A percentile compares a stretch with the other conserved stretches of the same genome.
These are phyloP conservation scores for Elymnias hypermnestra DNA, from an alignment of 1,140 invertebrate species.

Conservation along the genomic window DNA sequence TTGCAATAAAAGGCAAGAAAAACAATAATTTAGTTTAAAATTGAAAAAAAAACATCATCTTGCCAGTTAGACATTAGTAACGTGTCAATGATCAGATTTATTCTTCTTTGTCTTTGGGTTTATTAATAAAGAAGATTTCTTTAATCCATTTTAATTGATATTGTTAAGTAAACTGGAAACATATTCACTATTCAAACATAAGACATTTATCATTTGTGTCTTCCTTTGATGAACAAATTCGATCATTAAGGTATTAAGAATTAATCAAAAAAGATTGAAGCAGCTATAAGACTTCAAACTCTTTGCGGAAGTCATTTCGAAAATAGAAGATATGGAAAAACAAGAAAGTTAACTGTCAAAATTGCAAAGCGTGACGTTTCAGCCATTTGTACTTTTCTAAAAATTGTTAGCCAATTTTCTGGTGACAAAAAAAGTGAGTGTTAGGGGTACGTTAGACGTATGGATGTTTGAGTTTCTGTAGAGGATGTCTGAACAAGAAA, in stretches of 20 bases:
- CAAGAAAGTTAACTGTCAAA: constrained; percentile 56
- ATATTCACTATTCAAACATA: no score
- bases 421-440: constrained; percentile 40
- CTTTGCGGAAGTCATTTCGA: constrained; percentile 32
- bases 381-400: constrained; percentile 47
- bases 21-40: constrained; percentile 11
- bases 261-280: no score
- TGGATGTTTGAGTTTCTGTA: constrained; percentile 48
- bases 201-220: no score
- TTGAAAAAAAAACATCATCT: constrained; percentile 34
- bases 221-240: no score
- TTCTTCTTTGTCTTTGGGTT: constrained; percentile 1
- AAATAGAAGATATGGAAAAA: constrained; percentile 56
- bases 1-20: neutral
- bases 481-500: constrained; percentile 58
- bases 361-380: constrained; percentile 60
- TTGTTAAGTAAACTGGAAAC: no score
- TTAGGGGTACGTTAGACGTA: constrained; percentile 31
- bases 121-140: neutral
- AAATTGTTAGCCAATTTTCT: constrained; percentile 43
- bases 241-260: no score
- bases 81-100: neutral
- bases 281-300: constrained; percentile 4
- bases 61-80: constrained; percentile 11
- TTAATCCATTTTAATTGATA: neutral